These are phyloP conservation scores for Gallinago undulata DNA, from an alignment of 2,113 vertebrate genomes.

Conservation along the genomic window DNA sequence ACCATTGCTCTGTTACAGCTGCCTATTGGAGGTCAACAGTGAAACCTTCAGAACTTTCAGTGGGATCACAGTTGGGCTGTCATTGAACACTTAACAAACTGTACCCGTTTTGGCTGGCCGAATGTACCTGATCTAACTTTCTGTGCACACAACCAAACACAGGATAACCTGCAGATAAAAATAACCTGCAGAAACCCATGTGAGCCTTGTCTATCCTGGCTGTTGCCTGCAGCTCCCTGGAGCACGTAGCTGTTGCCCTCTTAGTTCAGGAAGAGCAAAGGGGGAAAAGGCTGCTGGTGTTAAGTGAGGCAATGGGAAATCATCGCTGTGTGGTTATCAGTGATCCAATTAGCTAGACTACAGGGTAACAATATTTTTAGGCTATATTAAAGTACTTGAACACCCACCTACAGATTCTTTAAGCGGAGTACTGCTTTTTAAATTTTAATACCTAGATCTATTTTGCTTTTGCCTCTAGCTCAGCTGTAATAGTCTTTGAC, in stretches of 20 bases:
- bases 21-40: background rate
- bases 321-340: background rate
- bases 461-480: background rate
- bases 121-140: background rate
- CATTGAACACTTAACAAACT: background rate
- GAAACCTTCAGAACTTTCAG: background rate
- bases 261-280: background rate
- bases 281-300: background rate
- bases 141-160: background rate
- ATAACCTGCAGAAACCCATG: background rate
- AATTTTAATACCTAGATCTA: background rate
- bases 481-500: background rate
- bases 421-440: background rate
- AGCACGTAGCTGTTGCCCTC: background rate
- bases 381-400: background rate
- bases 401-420: background rate
- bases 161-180: background rate
- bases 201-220: background rate
- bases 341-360: background rate
- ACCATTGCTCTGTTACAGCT: background rate
- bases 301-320: background rate
- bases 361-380: background rate
- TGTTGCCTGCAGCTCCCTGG: background rate
- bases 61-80: background rate
- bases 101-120: background rate